Percentiles rank a stretch among this genome's conserved stretches.
phyloP scores from a whole-genome alignment of 1,140 invertebrate genomes.

The Bombus pascuorum region DNA sequence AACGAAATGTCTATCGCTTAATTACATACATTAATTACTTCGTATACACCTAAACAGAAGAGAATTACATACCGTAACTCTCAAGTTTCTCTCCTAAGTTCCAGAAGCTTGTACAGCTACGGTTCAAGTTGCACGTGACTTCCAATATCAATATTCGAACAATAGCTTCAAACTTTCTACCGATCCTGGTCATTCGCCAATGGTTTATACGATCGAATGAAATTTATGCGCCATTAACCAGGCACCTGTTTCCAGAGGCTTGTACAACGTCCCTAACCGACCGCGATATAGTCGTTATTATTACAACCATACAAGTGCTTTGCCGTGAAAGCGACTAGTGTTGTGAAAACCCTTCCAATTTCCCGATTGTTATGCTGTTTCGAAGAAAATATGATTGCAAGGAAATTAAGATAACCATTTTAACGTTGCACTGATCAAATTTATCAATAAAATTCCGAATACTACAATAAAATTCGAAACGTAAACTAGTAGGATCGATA shows the following conservation, averaged over 20 bases:
- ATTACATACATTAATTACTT: too few relatives aligned
- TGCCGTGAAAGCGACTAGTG: constrained; percentile 17
- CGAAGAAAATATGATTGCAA: neutral
- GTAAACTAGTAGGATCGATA: too few relatives aligned
- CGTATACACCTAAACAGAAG: too few relatives aligned
- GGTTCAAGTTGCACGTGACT: neutral
- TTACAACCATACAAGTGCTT: neutral
- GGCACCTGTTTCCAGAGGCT: neutral
- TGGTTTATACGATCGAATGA: constrained; percentile 17
- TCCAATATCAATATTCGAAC: neutral
- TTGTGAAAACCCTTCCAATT: constrained; percentile 3
- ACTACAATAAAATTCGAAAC: too few relatives aligned
- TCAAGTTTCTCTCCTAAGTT: neutral
- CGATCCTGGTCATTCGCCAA: constrained; percentile 7
- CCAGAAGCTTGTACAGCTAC: neutral
- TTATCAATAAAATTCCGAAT: too few relatives aligned
- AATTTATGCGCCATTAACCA: constrained; percentile 31
- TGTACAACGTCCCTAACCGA: neutral
- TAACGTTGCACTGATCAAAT: too few relatives aligned
- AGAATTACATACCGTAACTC: too few relatives aligned
- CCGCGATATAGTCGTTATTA: neutral
- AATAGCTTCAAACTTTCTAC: constrained; percentile 29
- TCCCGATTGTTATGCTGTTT: neutral
- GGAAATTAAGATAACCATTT: neutral
- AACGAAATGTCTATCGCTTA: too few relatives aligned